These are phyloP conservation scores for Callopanchax toddi DNA, from an alignment of 2,113 vertebrate genomes.

Conservation along the genomic window DNA sequence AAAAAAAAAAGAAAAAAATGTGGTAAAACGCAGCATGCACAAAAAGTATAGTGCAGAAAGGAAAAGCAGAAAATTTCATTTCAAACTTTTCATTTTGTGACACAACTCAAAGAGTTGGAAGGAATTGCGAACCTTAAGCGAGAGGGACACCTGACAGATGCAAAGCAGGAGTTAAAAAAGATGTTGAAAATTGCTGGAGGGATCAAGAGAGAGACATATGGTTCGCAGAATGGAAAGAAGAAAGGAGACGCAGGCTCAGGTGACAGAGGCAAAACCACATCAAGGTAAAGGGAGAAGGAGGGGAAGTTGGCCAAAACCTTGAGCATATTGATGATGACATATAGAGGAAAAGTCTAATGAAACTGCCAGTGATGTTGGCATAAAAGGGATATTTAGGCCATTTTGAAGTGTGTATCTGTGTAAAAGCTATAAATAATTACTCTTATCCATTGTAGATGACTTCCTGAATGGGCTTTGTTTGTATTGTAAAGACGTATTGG, in stretches of 20 bases:
- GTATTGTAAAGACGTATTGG: no score
- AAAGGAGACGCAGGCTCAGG: conserved; percentile 29
- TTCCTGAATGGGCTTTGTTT: no score
- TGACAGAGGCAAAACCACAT: conserved; percentile 36
- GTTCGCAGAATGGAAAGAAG: conserved; percentile 34
- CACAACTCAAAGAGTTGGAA: conserved; percentile 56
- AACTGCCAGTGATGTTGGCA: conserved; percentile 48
- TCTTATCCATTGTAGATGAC: neutral
- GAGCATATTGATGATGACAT: conserved; percentile 38
- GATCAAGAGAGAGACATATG: conserved; percentile 31
- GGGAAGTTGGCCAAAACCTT: conserved; percentile 24
- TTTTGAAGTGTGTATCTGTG: no score
- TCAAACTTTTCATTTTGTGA: conserved; percentile 61
- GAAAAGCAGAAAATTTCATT: conserved; percentile 40
- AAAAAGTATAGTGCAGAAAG: conserved; percentile 15
- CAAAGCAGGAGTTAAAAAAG: conserved; percentile 52
- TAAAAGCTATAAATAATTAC: no score
- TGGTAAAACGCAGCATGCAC: conserved; percentile 49
- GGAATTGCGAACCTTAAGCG: conserved; percentile 31
- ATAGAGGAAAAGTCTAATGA: conserved; percentile 45
- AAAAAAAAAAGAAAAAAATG: conserved; percentile 7
- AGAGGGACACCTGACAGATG: conserved; percentile 45
- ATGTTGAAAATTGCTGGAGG: conserved; percentile 46
- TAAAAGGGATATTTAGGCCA: no score
- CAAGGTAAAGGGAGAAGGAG: conserved; percentile 28